Percentiles rank a stretch among this genome's conserved stretches.
phyloP scores from a whole-genome alignment of 2,888 invertebrate species.

The Horisme vitalbata region DNA sequence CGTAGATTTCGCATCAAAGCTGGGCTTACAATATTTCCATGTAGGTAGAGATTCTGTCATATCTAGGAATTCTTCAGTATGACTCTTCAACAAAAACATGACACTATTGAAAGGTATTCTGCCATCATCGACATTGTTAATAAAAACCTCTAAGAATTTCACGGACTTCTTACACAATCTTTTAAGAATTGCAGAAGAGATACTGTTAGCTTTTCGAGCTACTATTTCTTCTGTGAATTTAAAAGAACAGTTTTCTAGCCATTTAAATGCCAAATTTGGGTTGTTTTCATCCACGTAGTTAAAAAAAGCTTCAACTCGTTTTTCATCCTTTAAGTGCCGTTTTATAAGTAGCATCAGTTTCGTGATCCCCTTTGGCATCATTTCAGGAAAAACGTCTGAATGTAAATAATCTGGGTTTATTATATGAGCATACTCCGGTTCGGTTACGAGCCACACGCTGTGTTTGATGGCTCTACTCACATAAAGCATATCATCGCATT shows the following conservation, averaged over 20 bases:
- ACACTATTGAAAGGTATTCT: not conserved
- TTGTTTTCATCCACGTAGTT: constrained; percentile 43
- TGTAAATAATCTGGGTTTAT: constrained; percentile 59
- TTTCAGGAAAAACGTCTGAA: constrained; percentile 49
- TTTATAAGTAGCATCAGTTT: constrained; percentile 57
- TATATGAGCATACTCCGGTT: constrained; percentile 51
- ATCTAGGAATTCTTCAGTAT: constrained; percentile 44
- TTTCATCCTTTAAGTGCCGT: constrained; percentile 53
- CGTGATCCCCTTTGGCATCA: constrained; percentile 54
- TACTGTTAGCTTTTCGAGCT: constrained; percentile 30
- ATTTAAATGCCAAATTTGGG: constrained; percentile 44
- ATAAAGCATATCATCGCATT: constrained; percentile 54
- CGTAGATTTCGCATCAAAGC: constrained; percentile 49
- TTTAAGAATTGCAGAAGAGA: constrained; percentile 41
- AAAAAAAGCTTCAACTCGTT: constrained; percentile 57
- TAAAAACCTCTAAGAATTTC: constrained; percentile 38
- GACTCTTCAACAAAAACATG: constrained; percentile 37
- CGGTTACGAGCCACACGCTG: constrained; percentile 58
- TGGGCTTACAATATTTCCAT: not conserved
- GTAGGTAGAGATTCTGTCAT: constrained; percentile 35
- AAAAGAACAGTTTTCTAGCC: constrained; percentile 57
- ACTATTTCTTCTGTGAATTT: constrained; percentile 48
- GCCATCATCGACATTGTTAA: not conserved
- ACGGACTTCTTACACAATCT: constrained; percentile 52
- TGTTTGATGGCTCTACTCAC: constrained; percentile 58